Conservation (phyloP, 2,797 vertebrate genomes). For the Poecilia wingei region DNA sequence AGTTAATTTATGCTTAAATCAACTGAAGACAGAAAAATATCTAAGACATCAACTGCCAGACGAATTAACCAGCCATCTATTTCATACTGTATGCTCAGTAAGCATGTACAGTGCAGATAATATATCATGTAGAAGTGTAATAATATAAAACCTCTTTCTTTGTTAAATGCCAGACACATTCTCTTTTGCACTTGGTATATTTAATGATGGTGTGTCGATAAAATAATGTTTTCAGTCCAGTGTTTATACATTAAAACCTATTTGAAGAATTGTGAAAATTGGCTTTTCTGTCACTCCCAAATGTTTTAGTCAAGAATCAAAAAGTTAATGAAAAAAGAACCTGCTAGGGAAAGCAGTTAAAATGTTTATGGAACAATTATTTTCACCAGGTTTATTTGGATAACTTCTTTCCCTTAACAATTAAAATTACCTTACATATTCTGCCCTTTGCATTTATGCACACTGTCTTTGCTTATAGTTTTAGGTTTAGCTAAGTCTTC, state of each 20-base stretch:
- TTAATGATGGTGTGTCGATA: background rate
- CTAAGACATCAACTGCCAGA: background rate
- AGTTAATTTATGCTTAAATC: background rate
- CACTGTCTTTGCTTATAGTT: background rate
- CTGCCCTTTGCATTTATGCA: background rate
- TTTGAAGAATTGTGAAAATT: background rate
- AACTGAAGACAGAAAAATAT: background rate
- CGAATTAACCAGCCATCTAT: background rate
- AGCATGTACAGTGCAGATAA: background rate
- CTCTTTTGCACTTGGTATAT: background rate
- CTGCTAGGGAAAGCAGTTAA: background rate
- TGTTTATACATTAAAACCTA: background rate
- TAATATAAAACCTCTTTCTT: background rate
- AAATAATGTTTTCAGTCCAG: background rate
- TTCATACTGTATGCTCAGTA: background rate
- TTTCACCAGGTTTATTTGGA: background rate
- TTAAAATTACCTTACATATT: background rate
- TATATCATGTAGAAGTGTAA: background rate
- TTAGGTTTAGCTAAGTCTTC: background rate
- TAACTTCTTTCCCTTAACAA: background rate
- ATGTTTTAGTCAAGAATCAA: background rate
- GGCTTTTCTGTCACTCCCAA: background rate
- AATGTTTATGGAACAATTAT: background rate
- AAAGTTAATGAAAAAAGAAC: background rate
- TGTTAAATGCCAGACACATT: background rate